These are phyloP conservation scores for Ophonus ardosiacus DNA, from an alignment of 2,888 invertebrate species.

Conservation along the genomic window DNA sequence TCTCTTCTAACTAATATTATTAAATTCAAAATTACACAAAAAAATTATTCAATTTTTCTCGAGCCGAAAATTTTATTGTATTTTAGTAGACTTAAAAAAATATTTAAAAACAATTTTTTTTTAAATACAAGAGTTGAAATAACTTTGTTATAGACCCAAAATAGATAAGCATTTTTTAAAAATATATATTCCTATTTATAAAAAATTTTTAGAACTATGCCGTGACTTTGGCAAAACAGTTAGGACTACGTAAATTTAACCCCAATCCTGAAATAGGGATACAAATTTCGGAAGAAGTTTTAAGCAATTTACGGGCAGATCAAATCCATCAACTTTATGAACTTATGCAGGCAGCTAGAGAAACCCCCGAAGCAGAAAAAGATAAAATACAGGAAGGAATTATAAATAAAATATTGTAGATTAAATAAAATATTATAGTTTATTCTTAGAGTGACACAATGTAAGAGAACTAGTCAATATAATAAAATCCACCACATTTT, in stretches of 20 bases:
- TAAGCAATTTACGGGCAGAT: conserved; percentile 87
- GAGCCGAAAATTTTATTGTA: no score
- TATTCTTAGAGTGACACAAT: conserved; percentile 9
- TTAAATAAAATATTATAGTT: conserved; percentile 11
- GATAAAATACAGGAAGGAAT: conserved; percentile 29
- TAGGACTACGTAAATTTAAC: conserved; percentile 77
- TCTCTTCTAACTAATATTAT: no score
- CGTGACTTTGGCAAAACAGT: conserved; percentile 84
- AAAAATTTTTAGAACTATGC: conserved; percentile 84
- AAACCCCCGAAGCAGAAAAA: conserved; percentile 62
- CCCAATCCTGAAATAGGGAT: conserved; percentile 82
- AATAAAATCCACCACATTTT: conserved; percentile 67
- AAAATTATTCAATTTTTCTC: no score
- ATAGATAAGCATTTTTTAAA: no score
- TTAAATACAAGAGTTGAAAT: no score
- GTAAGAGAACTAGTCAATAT: conserved; percentile 1
- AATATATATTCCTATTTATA: no score
- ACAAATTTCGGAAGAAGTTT: conserved; percentile 79
- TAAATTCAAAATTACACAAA: no score
- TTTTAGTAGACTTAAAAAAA: no score
- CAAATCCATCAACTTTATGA: conserved; percentile 92
- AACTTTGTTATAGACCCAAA: no score
- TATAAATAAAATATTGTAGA: conserved; percentile 22
- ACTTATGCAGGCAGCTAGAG: conserved; percentile 84
- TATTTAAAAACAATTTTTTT: no score